phyloP scores from a whole-genome alignment of 2,113 vertebrate species.

The Dipodomys spectabilis region DNA sequence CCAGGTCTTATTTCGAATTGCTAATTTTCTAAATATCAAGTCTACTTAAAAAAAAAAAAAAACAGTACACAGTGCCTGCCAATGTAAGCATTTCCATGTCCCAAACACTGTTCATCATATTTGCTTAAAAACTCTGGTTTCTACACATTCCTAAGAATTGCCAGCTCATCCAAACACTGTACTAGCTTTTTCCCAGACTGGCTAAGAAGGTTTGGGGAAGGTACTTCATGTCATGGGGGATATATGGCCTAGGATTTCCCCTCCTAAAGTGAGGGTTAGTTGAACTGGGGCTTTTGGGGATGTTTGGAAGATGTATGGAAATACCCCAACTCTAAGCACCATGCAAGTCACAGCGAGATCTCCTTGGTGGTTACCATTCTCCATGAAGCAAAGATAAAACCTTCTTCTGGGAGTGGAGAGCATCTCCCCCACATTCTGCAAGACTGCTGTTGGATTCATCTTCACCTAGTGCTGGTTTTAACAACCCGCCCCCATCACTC shows the following conservation, averaged over 20 bases:
- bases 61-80: background rate
- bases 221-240: background rate
- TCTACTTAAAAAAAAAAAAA: background rate
- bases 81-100: background rate
- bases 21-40: conserved; percentile 15
- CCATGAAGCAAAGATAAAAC: conserved; percentile 20
- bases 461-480: background rate
- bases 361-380: background rate
- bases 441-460: conserved; percentile 23
- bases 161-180: background rate
- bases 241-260: background rate
- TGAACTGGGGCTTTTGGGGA: background rate
- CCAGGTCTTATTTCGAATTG: background rate
- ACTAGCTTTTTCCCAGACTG: background rate
- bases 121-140: conserved; percentile 7
- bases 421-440: background rate
- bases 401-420: conserved; percentile 7
- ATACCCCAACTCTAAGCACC: background rate
- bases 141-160: background rate
- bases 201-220: background rate
- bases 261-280: background rate
- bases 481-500: background rate
- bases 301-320: background rate
- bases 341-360: background rate
- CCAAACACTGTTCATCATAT: background rate